Percentiles rank a stretch among this genome's conserved stretches.
Conservation (phyloP, 2,113 vertebrate species). For the Gymnogyps californianus region DNA sequence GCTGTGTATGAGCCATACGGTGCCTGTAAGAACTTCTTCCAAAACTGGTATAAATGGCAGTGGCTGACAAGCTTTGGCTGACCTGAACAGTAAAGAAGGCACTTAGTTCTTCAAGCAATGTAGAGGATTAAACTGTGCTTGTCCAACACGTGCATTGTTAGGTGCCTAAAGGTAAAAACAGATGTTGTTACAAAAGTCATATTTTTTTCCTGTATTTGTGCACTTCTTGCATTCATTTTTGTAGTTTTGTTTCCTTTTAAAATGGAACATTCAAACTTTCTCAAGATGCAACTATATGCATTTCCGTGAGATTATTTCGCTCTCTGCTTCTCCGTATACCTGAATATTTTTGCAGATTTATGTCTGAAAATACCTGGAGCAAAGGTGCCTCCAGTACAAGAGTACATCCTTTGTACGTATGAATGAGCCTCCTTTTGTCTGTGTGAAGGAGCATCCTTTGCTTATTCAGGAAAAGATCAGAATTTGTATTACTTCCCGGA, state of each 20-base stretch:
- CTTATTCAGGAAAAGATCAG: slow-evolving; percentile 2
- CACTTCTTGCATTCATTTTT: not conserved
- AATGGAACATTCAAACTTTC: not conserved
- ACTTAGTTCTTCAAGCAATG: not conserved
- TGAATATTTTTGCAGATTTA: not conserved
- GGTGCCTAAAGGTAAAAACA: not conserved
- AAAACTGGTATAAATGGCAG: slow-evolving; percentile 7
- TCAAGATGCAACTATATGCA: not conserved
- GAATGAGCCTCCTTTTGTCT: not conserved
- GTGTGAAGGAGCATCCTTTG: not conserved
- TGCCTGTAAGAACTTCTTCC: slow-evolving; percentile 20
- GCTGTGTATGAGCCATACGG: not conserved
- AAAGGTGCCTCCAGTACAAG: not conserved
- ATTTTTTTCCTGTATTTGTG: not conserved
- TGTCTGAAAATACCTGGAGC: not conserved
- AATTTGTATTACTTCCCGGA: not conserved
- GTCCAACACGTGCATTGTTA: not conserved
- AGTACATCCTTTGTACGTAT: not conserved
- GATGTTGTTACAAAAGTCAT: not conserved
- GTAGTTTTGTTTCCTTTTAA: not conserved
- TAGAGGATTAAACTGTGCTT: not conserved
- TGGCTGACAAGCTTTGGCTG: not conserved
- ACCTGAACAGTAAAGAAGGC: not conserved
- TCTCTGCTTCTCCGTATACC: not conserved
- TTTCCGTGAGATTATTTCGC: not conserved